Evolutionary conservation across 2,888 invertebrate species (phyloP).

Genomic region (Drosophila birchii): DNA sequence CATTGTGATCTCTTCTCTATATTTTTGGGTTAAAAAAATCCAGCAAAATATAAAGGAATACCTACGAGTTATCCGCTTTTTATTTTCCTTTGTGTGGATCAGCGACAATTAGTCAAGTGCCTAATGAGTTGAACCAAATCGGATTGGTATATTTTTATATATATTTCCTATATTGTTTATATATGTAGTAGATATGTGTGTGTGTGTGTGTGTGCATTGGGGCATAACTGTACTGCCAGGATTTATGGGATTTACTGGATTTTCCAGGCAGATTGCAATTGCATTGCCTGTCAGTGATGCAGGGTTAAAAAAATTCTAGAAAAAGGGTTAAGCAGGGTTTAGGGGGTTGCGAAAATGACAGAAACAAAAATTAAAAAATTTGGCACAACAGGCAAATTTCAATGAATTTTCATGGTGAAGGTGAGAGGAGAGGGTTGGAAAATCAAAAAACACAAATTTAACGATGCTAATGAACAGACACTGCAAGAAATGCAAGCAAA

Average conservation of each 20-base stretch:
- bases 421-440: constrained; percentile 1
- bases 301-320: constrained; percentile 1
- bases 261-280: constrained; percentile 51
- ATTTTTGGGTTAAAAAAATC: constrained; percentile 70
- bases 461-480: constrained; percentile 37
- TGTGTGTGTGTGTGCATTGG: neutral
- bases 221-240: constrained; percentile 37
- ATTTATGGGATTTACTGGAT: constrained; percentile 33
- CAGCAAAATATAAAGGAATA: constrained; percentile 9
- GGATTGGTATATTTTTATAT: constrained; percentile 4
- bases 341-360: constrained; percentile 58
- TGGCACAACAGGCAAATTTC: constrained; percentile 55
- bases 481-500: constrained; percentile 8
- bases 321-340: constrained; percentile 70
- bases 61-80: constrained; percentile 28
- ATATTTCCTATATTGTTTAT: neutral
- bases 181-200: neutral
- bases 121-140: constrained; percentile 73
- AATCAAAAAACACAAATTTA: constrained; percentile 29
- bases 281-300: constrained; percentile 26
- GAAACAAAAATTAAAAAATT: constrained; percentile 36
- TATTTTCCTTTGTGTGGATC: constrained; percentile 2
- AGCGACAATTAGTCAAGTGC: constrained; percentile 77
- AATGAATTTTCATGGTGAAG: constrained; percentile 2
- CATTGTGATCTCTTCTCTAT: constrained; percentile 49